These are phyloP conservation scores for Clavelina lepadiformis DNA, from an alignment of 23 tunicate genomes.

Conservation along the genomic window DNA sequence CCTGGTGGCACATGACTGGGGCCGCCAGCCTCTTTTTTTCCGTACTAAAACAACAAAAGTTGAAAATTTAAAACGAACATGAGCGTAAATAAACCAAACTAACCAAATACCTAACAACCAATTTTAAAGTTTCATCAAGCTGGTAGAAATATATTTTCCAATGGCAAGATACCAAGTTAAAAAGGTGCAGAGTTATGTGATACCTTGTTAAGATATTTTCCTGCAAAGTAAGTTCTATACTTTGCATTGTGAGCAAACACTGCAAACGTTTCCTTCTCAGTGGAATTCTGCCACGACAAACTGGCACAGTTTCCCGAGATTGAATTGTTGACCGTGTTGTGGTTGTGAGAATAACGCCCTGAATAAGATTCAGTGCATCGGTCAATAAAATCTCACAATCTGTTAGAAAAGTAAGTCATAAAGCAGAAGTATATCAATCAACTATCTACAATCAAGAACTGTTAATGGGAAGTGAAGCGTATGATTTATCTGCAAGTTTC, in stretches of 20 bases:
- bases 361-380: no score
- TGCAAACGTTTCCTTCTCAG: constrained; percentile 63
- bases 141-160: neutral
- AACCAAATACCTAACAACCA: neutral
- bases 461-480: no score
- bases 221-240: constrained; percentile 88
- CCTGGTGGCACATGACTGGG: constrained; percentile 84
- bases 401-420: neutral
- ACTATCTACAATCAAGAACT: no score
- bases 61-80: neutral
- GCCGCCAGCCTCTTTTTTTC: constrained; percentile 62
- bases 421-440: no score
- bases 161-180: neutral
- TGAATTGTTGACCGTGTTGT: constrained; percentile 76
- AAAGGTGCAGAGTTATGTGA: neutral
- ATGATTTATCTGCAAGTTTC: no score
- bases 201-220: constrained; percentile 93
- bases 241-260: constrained; percentile 40
- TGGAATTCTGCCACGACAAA: constrained; percentile 54
- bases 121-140: neutral
- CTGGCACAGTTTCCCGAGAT: constrained; percentile 87
- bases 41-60: constrained; percentile 50
- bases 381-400: neutral
- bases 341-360: constrained; percentile 94
- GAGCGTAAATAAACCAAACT: neutral